Evolutionary conservation across 2,797 vertebrate species (phyloP).

Genomic region (Myripristis murdjan): DNA sequence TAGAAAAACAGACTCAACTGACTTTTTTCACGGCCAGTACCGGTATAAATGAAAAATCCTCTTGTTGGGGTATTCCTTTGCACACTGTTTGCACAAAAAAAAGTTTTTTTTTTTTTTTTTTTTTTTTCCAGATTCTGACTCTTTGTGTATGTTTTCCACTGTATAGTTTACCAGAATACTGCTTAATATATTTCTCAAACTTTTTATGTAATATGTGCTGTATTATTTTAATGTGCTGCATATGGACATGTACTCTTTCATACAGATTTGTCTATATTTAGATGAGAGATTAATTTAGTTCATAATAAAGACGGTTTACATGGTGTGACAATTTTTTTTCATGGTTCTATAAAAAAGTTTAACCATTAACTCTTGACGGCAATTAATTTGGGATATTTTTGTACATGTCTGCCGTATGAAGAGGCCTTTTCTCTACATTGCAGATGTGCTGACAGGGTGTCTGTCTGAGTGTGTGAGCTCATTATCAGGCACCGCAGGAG

Average conservation of each 20-base stretch:
- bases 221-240: slow-evolving; percentile 65
- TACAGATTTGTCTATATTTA: slow-evolving; percentile 66
- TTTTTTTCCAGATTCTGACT: slow-evolving; percentile 44
- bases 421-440: not conserved
- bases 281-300: slow-evolving; percentile 59
- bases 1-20: slow-evolving; percentile 48
- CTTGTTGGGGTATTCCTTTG: slow-evolving; percentile 60
- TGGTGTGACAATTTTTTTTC: not conserved
- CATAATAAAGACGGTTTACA: slow-evolving; percentile 53
- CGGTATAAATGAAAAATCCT: slow-evolving; percentile 44
- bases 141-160: slow-evolving; percentile 52
- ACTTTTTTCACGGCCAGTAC: slow-evolving; percentile 58
- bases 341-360: not conserved
- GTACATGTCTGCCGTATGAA: not conserved
- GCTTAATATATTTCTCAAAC: slow-evolving; percentile 76
- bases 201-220: slow-evolving; percentile 67
- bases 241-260: slow-evolving; percentile 59
- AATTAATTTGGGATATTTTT: not conserved
- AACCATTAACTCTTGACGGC: not conserved
- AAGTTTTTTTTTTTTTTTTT: too few relatives aligned
- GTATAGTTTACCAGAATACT: slow-evolving; percentile 69
- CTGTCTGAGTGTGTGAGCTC: not conserved
- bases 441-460: not conserved
- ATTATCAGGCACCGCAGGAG: not conserved
- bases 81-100: slow-evolving; percentile 70